These are phyloP conservation scores for Sinhomidia bicolor DNA, from an alignment of 2,888 invertebrate species.

Conservation along the genomic window DNA sequence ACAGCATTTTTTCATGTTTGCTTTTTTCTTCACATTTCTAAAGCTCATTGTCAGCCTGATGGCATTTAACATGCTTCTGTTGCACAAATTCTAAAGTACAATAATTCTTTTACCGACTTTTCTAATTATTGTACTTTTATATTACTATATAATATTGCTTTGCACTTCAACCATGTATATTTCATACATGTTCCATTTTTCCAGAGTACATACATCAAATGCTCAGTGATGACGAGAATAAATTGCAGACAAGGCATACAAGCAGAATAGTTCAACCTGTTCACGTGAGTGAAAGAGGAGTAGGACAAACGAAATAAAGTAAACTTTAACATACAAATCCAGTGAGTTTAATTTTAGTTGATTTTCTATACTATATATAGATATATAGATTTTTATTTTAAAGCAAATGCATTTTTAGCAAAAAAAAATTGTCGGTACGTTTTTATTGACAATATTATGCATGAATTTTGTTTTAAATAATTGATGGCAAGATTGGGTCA, in stretches of 20 bases:
- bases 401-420: too few relatives aligned
- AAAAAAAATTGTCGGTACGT: background rate
- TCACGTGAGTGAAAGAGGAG: constrained; percentile 43
- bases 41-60: background rate
- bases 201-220: constrained; percentile 62
- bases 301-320: constrained; percentile 51
- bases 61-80: background rate
- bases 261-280: constrained; percentile 18
- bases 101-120: background rate
- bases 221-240: constrained; percentile 57
- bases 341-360: constrained; percentile 9
- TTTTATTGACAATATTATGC: too few relatives aligned
- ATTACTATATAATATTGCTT: background rate
- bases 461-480: background rate
- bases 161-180: constrained; percentile 8
- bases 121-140: background rate
- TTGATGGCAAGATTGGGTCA: background rate
- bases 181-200: constrained; percentile 58
- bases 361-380: background rate
- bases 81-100: background rate
- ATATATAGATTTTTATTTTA: too few relatives aligned
- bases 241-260: background rate
- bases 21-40: background rate
- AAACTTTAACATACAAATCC: background rate
- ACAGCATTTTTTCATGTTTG: background rate